Evolutionary conservation across 2,888 invertebrate genomes (phyloP).

Genomic region (Nezara viridula): DNA sequence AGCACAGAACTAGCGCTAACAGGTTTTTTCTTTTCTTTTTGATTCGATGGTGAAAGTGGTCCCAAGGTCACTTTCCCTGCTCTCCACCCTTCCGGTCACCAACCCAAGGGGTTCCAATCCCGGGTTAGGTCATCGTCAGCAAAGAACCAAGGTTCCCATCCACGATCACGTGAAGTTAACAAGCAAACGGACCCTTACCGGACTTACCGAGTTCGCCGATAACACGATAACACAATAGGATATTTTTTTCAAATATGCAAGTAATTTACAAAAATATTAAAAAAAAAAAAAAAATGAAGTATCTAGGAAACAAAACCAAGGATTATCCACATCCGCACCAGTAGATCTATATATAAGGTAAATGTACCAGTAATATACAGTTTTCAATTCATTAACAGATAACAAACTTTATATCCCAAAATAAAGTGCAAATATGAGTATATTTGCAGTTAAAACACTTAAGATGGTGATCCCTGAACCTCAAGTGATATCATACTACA

Average conservation of each 20-base stretch:
- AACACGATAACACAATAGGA: background rate
- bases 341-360: no score
- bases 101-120: constrained; percentile 27
- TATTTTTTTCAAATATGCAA: background rate
- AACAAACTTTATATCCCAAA: no score
- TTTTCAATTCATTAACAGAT: no score
- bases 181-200: no score
- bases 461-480: no score
- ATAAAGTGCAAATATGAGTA: no score
- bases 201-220: background rate
- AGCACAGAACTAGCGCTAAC: background rate
- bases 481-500: no score
- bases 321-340: no score
- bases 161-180: no score
- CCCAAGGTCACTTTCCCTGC: constrained; percentile 55
- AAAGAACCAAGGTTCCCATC: background rate
- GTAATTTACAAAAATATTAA: background rate
- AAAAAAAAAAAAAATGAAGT: background rate
- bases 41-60: constrained; percentile 51
- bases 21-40: constrained; percentile 45
- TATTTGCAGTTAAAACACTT: no score
- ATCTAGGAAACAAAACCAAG: no score
- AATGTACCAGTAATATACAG: no score
- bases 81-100: constrained; percentile 48
- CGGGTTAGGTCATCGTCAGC: background rate